A percentile compares a stretch with the other conserved stretches of the same genome.
Conservation (phyloP, 2,888 invertebrate species). For the Lycia hirtaria region DNA sequence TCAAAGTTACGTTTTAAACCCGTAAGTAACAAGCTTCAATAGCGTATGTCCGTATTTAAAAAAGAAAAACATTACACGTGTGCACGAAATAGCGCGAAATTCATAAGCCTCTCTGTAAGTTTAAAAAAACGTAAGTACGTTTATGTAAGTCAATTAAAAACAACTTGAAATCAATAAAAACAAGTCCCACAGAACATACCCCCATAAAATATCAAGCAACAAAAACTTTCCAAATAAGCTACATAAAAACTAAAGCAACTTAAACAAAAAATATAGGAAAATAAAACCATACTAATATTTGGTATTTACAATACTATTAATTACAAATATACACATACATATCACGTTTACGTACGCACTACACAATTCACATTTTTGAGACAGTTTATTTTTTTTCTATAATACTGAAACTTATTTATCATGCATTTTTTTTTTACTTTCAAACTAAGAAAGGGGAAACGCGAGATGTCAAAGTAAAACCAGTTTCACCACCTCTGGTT, state of each 20-base stretch:
- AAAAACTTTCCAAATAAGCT: neutral
- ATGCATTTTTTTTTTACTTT: slow-evolving; percentile 6
- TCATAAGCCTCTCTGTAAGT: neutral
- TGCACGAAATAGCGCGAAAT: neutral
- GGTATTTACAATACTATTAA: slow-evolving; percentile 66
- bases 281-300: slow-evolving; percentile 67
- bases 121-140: neutral
- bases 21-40: too few species aligned
- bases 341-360: slow-evolving; percentile 22
- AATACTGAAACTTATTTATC: slow-evolving; percentile 22
- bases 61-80: neutral
- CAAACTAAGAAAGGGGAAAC: slow-evolving; percentile 6
- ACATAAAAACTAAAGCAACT: slow-evolving; percentile 31
- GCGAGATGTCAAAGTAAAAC: slow-evolving; percentile 7
- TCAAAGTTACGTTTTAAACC: too few species aligned
- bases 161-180: too few species aligned
- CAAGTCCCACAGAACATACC: neutral
- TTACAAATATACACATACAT: slow-evolving; percentile 32
- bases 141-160: neutral
- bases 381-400: slow-evolving; percentile 25
- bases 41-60: neutral
- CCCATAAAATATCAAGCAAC: neutral
- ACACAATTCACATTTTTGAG: slow-evolving; percentile 29
- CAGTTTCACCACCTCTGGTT: slow-evolving; percentile 2
- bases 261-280: slow-evolving; percentile 33